phyloP scores from a whole-genome alignment of 1,140 invertebrate genomes.

The Cepaea nemoralis region DNA sequence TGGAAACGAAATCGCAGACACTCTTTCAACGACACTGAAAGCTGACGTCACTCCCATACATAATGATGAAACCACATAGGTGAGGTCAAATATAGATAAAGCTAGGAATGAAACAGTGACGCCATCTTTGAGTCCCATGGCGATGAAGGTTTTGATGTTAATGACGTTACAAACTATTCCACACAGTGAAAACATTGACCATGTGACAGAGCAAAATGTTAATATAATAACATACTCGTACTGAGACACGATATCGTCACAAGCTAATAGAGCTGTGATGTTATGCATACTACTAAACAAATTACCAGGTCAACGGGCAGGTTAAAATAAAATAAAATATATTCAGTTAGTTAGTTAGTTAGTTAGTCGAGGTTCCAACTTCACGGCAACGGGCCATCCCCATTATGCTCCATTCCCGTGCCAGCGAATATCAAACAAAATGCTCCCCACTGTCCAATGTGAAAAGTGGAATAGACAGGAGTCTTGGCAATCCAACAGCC shows the following conservation, averaged over 20 bases:
- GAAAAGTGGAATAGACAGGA: no score
- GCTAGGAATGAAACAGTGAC: constrained; percentile 5
- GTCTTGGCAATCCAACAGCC: no score
- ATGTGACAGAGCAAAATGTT: background rate
- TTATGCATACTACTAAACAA: no score
- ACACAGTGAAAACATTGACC: background rate
- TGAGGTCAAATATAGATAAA: background rate
- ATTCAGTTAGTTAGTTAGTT: no score
- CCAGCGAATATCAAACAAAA: no score
- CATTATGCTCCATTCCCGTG: no score
- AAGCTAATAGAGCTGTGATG: no score
- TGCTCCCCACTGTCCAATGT: no score
- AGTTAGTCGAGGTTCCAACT: no score
- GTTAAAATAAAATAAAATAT: no score
- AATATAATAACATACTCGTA: background rate
- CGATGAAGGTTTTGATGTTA: background rate
- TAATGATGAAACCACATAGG: background rate
- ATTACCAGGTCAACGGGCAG: no score
- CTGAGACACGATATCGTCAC: background rate
- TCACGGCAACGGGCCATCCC: no score
- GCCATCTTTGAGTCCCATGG: background rate
- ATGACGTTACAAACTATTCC: background rate
- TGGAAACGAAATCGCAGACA: background rate
- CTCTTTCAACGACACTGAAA: background rate
- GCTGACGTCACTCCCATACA: background rate